Evolutionary conservation across 2,113 vertebrate species (phyloP).

Genomic region (Rhineura floridana): DNA sequence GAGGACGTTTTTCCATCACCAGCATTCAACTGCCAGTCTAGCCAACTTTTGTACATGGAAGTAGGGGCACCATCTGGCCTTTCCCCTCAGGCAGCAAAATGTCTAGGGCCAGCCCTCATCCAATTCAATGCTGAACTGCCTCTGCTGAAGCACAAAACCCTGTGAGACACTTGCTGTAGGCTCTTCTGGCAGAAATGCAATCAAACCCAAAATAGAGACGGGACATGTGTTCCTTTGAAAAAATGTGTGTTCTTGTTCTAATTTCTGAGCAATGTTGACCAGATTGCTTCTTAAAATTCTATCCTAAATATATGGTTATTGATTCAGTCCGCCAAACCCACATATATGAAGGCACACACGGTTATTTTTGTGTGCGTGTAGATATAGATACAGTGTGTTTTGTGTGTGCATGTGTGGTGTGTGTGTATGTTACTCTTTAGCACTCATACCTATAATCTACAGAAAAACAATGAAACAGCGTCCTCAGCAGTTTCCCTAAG

Average conservation of each 20-base stretch:
- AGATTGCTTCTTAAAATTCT: neutral
- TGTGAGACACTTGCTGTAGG: no score
- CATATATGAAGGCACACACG: constrained; percentile 4
- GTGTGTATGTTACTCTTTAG: constrained; percentile 14
- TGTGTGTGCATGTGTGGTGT: no score
- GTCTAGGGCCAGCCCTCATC: no score
- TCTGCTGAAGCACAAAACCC: neutral
- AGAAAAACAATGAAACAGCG: neutral
- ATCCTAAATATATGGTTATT: constrained; percentile 25
- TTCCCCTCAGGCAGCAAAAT: no score
- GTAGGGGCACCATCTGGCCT: no score
- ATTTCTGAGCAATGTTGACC: neutral
- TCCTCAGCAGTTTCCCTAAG: neutral
- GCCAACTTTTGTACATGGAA: no score
- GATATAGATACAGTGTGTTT: no score
- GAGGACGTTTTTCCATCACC: no score
- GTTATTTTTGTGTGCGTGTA: no score
- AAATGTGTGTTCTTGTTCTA: neutral
- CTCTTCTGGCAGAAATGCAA: neutral
- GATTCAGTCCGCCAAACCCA: neutral
- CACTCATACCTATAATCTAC: constrained; percentile 11
- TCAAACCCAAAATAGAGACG: neutral
- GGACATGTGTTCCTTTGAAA: no score
- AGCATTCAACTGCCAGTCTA: no score
- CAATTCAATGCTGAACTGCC: neutral